phyloP scores from a whole-genome alignment of 2,888 invertebrate genomes.

The Myathropa florea region DNA sequence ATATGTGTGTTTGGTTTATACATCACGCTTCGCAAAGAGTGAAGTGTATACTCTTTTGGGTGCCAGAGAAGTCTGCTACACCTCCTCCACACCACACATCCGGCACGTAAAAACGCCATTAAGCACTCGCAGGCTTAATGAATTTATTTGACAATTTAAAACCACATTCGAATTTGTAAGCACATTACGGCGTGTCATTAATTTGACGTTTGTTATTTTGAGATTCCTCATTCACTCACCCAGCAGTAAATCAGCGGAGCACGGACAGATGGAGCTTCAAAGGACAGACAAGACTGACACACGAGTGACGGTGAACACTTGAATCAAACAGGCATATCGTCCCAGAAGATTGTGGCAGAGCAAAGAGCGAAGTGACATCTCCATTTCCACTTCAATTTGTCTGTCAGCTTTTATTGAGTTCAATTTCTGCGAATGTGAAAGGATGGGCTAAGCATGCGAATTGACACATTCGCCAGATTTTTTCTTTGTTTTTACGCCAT shows the following conservation, averaged over 20 bases:
- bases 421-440: slow-evolving; percentile 74
- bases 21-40: neutral
- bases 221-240: slow-evolving; percentile 31
- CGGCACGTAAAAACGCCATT: slow-evolving; percentile 64
- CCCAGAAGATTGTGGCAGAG: slow-evolving; percentile 6
- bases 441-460: slow-evolving; percentile 39
- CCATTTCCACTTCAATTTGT: slow-evolving; percentile 80
- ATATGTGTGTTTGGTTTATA: neutral
- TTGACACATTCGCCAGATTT: slow-evolving; percentile 29
- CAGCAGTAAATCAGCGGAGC: neutral
- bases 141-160: slow-evolving; percentile 71
- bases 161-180: slow-evolving; percentile 70
- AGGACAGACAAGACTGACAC: slow-evolving; percentile 48
- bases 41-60: neutral
- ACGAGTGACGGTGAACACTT: slow-evolving; percentile 39
- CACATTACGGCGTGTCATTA: slow-evolving; percentile 68
- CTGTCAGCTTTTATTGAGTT: slow-evolving; percentile 79
- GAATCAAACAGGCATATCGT: slow-evolving; percentile 17
- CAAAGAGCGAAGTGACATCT: slow-evolving; percentile 77
- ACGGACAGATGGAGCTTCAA: neutral
- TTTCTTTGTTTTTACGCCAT: slow-evolving; percentile 13
- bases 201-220: slow-evolving; percentile 66
- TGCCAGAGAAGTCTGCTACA: slow-evolving; percentile 9
- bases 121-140: slow-evolving; percentile 65
- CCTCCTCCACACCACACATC: slow-evolving; percentile 26